Conservation (phyloP, 2,113 vertebrate species). For the Taurulus bubalis region DNA sequence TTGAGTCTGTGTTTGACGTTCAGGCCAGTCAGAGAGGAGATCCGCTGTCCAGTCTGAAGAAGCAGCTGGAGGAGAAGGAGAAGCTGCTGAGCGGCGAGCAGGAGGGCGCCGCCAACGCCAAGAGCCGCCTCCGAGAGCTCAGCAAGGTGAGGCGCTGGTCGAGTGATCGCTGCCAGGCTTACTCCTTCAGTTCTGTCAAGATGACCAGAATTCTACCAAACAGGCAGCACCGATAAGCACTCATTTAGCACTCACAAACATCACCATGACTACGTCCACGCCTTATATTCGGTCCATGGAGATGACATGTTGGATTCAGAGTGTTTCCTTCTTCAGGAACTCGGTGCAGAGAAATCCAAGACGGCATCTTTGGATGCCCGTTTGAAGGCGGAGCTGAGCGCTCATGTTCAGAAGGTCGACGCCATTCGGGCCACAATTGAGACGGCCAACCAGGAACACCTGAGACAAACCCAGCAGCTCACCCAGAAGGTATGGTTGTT, state of each 20-base stretch:
- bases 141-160: slow-evolving; percentile 11
- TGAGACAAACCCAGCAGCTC: slow-evolving; percentile 9
- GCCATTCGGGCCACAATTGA: not conserved
- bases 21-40: slow-evolving; percentile 41
- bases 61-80: slow-evolving; percentile 44
- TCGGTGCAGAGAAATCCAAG: slow-evolving; percentile 38
- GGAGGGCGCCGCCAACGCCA: not conserved
- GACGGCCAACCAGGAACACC: not conserved
- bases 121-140: slow-evolving; percentile 13
- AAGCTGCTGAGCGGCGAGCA: slow-evolving; percentile 18
- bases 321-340: slow-evolving; percentile 14
- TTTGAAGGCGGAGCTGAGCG: slow-evolving; percentile 8
- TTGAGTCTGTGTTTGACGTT: not conserved
- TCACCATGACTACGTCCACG: too few relatives aligned
- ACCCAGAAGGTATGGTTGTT: slow-evolving; percentile 14
- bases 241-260: too few relatives aligned
- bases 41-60: slow-evolving; percentile 22
- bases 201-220: not conserved
- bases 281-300: too few relatives aligned
- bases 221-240: too few relatives aligned
- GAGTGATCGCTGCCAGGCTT: not conserved
- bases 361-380: slow-evolving; percentile 10
- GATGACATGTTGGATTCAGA: too few relatives aligned
- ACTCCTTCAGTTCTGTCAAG: not conserved
- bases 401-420: slow-evolving; percentile 1